phyloP scores from a whole-genome alignment of 2,888 invertebrate genomes.

The Penaeus monodon region DNA sequence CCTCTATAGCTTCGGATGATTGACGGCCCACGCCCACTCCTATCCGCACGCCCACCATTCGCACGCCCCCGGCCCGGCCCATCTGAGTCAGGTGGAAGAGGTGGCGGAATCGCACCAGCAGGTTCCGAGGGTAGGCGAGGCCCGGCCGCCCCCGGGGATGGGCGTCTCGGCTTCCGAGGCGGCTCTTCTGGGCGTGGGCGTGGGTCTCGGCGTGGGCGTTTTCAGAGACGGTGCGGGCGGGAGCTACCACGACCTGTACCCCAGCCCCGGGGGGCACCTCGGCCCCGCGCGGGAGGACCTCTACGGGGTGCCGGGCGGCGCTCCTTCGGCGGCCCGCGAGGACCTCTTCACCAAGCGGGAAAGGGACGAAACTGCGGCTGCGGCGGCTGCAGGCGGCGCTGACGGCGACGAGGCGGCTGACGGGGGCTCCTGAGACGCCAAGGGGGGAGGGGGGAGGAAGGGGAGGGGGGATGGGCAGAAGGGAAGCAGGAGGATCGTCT shows the following conservation, averaged over 20 bases:
- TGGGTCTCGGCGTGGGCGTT: conserved; percentile 48
- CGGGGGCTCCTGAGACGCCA: too few relatives aligned
- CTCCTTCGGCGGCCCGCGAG: too few relatives aligned
- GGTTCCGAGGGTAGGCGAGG: too few relatives aligned
- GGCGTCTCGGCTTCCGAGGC: conserved; percentile 23
- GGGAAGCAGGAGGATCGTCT: too few relatives aligned
- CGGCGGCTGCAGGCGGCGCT: too few relatives aligned
- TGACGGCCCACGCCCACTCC: conserved; percentile 51
- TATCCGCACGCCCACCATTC: conserved; percentile 32
- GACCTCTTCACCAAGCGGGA: too few relatives aligned
- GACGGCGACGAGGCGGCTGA: too few relatives aligned
- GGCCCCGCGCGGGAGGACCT: background rate
- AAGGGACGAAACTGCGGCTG: too few relatives aligned
- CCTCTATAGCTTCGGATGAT: conserved; percentile 59
- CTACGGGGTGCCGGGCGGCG: background rate
- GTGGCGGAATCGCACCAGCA: conserved; percentile 31
- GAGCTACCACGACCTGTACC: conserved; percentile 15
- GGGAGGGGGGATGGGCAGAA: too few relatives aligned
- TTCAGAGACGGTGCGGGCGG: conserved; percentile 24
- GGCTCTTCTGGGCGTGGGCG: conserved; percentile 52
- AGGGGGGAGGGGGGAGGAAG: too few relatives aligned
- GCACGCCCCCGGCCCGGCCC: background rate
- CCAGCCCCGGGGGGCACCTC: background rate
- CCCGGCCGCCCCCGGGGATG: too few relatives aligned
- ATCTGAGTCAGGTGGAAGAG: background rate